These are phyloP conservation scores for Cyclina sinensis DNA, from an alignment of 1,140 invertebrate species.

Conservation along the genomic window DNA sequence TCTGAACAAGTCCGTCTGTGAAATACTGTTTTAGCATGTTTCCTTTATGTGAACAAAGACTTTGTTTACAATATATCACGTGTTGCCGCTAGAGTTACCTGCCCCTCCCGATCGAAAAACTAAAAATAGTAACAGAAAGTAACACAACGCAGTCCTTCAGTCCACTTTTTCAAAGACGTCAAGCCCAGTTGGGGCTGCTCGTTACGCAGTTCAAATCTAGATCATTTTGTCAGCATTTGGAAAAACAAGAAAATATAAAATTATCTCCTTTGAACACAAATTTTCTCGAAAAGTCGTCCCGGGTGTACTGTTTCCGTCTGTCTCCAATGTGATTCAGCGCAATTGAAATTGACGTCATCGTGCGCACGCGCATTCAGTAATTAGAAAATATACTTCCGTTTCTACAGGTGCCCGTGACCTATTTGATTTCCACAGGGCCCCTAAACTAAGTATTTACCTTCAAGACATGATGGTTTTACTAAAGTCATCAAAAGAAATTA, in stretches of 20 bases:
- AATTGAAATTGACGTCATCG: slow-evolving; percentile 79
- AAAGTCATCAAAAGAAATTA: too few species aligned
- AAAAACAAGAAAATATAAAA: slow-evolving; percentile 20
- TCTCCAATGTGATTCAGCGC: slow-evolving; percentile 75
- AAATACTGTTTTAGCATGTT: slow-evolving; percentile 84
- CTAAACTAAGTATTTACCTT: neutral
- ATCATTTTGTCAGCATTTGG: slow-evolving; percentile 40
- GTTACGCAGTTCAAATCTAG: slow-evolving; percentile 13
- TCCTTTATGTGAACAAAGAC: slow-evolving; percentile 24
- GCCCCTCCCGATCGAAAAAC: slow-evolving; percentile 28
- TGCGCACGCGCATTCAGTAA: slow-evolving; percentile 68
- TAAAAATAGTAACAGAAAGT: slow-evolving; percentile 59
- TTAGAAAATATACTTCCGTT: slow-evolving; percentile 49
- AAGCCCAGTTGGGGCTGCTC: slow-evolving; percentile 19
- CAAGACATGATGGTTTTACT: too few species aligned
- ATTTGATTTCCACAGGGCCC: slow-evolving; percentile 29
- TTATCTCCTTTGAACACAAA: slow-evolving; percentile 18
- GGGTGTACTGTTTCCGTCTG: slow-evolving; percentile 23
- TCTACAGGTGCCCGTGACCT: slow-evolving; percentile 64
- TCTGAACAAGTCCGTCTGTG: slow-evolving; percentile 91
- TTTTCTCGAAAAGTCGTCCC: neutral
- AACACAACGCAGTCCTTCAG: neutral
- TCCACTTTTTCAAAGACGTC: neutral
- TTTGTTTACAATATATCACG: slow-evolving; percentile 26
- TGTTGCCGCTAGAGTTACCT: slow-evolving; percentile 52